These are phyloP conservation scores for Anguilla marmorata DNA, from an alignment of 2,797 vertebrate species.

Conservation along the genomic window DNA sequence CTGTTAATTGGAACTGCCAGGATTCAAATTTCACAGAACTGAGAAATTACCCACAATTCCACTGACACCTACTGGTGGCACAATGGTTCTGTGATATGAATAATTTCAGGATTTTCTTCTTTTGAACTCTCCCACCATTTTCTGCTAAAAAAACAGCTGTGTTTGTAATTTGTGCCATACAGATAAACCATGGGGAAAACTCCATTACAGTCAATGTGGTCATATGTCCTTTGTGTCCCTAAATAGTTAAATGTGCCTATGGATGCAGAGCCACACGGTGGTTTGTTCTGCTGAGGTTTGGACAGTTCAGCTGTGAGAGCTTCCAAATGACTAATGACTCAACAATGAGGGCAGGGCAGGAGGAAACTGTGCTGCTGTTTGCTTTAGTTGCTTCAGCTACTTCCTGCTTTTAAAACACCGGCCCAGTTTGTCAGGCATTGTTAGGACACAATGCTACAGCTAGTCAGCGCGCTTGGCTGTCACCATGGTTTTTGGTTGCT, in stretches of 20 bases:
- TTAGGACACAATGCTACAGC: slow-evolving; percentile 62
- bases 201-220: background rate
- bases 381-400: slow-evolving; percentile 55
- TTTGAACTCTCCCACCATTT: background rate
- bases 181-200: background rate
- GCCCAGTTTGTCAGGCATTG: slow-evolving; percentile 63
- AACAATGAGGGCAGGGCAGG: slow-evolving; percentile 39
- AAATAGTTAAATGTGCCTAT: background rate
- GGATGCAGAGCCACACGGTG: background rate
- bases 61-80: background rate
- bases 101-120: background rate
- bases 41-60: slow-evolving; percentile 4
- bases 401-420: slow-evolving; percentile 69
- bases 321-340: slow-evolving; percentile 49
- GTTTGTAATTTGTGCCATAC: background rate
- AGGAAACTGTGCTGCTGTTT: slow-evolving; percentile 61
- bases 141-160: background rate
- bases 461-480: slow-evolving; percentile 29
- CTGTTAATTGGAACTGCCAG: background rate
- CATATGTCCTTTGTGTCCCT: background rate
- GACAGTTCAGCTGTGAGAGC: background rate
- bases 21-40: background rate
- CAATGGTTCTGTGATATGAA: background rate
- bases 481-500: background rate
- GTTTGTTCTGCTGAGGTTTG: background rate